Percentiles rank a stretch among this genome's conserved stretches.
These are phyloP conservation scores for Euura lappo DNA, from an alignment of 1,140 invertebrate species.

Conservation along the genomic window DNA sequence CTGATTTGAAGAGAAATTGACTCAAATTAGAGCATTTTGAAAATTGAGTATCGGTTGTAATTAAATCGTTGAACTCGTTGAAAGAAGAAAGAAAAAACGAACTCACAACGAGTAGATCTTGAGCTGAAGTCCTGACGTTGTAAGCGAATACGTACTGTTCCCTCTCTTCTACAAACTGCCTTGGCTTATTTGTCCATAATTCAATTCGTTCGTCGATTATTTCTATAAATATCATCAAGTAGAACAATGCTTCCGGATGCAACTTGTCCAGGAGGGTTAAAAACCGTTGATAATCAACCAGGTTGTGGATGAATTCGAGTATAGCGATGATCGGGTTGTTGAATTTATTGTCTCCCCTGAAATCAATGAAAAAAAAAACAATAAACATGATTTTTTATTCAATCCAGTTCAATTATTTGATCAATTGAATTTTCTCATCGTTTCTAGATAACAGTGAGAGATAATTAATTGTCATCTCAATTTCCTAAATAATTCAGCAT, in stretches of 20 bases:
- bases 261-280: conserved; percentile 70
- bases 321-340: conserved; percentile 78
- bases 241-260: conserved; percentile 75
- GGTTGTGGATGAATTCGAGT: conserved; percentile 76
- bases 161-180: conserved; percentile 81
- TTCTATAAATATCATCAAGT: conserved; percentile 79
- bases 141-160: conserved; percentile 74
- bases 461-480: background rate
- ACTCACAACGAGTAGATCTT: conserved; percentile 71
- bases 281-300: conserved; percentile 70
- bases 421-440: background rate
- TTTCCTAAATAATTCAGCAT: no score
- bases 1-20: no score
- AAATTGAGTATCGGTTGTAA: background rate
- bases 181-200: conserved; percentile 73
- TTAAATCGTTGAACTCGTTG: background rate
- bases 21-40: no score
- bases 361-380: conserved; percentile 32
- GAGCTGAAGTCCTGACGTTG: conserved; percentile 78
- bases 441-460: conserved; percentile 18
- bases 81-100: background rate
- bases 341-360: conserved; percentile 74
- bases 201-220: conserved; percentile 79
- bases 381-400: no score
- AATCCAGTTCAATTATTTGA: background rate